Evolutionary conservation across 2,888 invertebrate genomes (phyloP).

Genomic region (Brachyptera putata): DNA sequence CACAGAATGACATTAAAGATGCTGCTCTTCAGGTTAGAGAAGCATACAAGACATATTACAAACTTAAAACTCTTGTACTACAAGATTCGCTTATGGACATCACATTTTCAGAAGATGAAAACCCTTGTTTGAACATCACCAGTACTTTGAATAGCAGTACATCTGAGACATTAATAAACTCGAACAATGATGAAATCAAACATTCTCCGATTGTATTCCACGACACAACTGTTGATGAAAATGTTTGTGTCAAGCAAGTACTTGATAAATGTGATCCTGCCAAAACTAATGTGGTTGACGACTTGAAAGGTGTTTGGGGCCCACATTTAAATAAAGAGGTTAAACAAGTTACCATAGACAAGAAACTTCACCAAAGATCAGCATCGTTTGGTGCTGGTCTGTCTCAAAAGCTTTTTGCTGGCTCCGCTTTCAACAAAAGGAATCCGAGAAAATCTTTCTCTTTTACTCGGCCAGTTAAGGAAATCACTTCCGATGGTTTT

Average conservation of each 20-base stretch:
- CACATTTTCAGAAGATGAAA: constrained; percentile 41
- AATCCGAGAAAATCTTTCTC: constrained; percentile 66
- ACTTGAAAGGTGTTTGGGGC: constrained; percentile 45
- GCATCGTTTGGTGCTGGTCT: constrained; percentile 53
- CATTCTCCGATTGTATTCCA: constrained; percentile 17
- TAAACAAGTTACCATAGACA: constrained; percentile 40
- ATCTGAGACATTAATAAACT: not conserved
- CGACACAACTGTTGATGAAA: constrained; percentile 20
- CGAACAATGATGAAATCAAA: constrained; percentile 6
- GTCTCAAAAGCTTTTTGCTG: constrained; percentile 65
- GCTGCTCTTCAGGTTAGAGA: constrained; percentile 68
- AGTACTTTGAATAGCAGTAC: not conserved
- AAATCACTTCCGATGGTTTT: not conserved
- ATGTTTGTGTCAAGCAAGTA: not conserved
- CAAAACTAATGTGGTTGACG: constrained; percentile 21
- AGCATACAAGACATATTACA: constrained; percentile 79
- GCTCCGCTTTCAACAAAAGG: constrained; percentile 63
- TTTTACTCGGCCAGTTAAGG: constrained; percentile 14
- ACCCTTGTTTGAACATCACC: constrained; percentile 22
- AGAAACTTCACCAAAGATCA: constrained; percentile 31
- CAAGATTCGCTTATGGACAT: constrained; percentile 65
- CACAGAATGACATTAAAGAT: constrained; percentile 71
- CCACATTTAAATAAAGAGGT: constrained; percentile 44
- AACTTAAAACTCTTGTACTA: constrained; percentile 68
- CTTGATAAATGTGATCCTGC: not conserved